phyloP scores from a whole-genome alignment of 2,797 vertebrate species.

The Rhodeus uyekii region DNA sequence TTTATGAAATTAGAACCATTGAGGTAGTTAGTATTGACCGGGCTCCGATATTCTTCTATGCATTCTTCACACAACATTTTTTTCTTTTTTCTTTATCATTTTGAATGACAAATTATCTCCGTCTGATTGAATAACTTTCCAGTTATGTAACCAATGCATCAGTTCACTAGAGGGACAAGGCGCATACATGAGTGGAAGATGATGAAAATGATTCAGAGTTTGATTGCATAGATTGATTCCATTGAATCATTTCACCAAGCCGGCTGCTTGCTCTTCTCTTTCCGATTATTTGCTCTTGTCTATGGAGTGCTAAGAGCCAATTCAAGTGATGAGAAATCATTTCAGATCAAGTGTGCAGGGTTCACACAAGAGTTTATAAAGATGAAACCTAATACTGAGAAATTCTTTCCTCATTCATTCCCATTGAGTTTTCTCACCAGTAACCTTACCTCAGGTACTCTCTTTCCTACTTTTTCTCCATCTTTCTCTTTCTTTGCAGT shows the following conservation, averaged over 20 bases:
- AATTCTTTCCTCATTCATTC: constrained; percentile 30
- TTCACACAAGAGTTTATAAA: constrained; percentile 9
- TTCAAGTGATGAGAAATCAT: constrained; percentile 6
- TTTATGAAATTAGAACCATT: background rate
- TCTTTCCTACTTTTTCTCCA: constrained; percentile 23
- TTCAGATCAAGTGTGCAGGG: constrained; percentile 3
- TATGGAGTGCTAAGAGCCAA: background rate
- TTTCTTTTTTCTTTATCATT: background rate
- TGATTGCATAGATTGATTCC: constrained; percentile 18
- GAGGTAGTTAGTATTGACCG: background rate
- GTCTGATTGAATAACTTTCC: background rate
- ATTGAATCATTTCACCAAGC: background rate
- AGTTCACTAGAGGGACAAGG: background rate
- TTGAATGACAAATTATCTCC: background rate
- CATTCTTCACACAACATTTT: background rate
- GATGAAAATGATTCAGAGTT: background rate
- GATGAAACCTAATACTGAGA: constrained; percentile 23
- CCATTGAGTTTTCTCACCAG: constrained; percentile 32
- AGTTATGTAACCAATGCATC: constrained; percentile 12
- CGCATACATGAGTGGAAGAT: constrained; percentile 8
- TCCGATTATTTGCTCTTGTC: background rate
- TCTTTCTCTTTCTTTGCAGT: constrained; percentile 20
- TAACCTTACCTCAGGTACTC: constrained; percentile 26
- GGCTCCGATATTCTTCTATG: background rate
- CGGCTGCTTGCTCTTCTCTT: background rate